These are phyloP conservation scores for Dolichoris vasculosae DNA, from an alignment of 1,140 invertebrate species.

Conservation along the genomic window DNA sequence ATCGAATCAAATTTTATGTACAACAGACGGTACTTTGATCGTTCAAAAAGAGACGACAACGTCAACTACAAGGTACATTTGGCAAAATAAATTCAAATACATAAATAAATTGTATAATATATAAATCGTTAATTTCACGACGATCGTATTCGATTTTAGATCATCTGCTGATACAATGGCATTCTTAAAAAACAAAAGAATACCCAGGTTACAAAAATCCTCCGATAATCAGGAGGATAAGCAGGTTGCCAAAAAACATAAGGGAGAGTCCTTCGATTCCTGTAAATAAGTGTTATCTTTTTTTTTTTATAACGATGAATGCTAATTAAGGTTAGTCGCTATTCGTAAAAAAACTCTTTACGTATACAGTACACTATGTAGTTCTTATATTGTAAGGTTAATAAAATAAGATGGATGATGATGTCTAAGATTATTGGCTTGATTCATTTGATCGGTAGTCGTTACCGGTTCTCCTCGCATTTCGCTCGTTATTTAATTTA, in stretches of 20 bases:
- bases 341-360: conserved; percentile 60
- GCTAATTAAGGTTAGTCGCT: conserved; percentile 61
- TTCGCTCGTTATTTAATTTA: too few species aligned
- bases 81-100: conserved; percentile 12
- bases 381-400: conserved; percentile 60
- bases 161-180: conserved; percentile 64
- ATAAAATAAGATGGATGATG: conserved; percentile 57
- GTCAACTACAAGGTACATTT: conserved; percentile 1
- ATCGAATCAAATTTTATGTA: conserved; percentile 27
- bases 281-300: conserved; percentile 73
- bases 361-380: conserved; percentile 67
- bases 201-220: conserved; percentile 67
- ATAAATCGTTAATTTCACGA: not conserved
- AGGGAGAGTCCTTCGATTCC: conserved; percentile 68
- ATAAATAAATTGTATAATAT: not conserved
- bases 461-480: too few species aligned
- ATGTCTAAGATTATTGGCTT: conserved; percentile 36
- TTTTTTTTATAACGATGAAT: conserved; percentile 60
- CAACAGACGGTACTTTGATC: conserved; percentile 35
- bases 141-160: conserved; percentile 55
- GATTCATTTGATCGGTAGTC: too few species aligned
- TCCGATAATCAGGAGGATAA: conserved; percentile 64
- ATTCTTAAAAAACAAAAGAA: conserved; percentile 69
- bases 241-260: conserved; percentile 66
- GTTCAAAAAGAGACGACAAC: conserved; percentile 37